phyloP scores from a whole-genome alignment of 2,888 invertebrate genomes.

The Hypomecis atomaria region DNA sequence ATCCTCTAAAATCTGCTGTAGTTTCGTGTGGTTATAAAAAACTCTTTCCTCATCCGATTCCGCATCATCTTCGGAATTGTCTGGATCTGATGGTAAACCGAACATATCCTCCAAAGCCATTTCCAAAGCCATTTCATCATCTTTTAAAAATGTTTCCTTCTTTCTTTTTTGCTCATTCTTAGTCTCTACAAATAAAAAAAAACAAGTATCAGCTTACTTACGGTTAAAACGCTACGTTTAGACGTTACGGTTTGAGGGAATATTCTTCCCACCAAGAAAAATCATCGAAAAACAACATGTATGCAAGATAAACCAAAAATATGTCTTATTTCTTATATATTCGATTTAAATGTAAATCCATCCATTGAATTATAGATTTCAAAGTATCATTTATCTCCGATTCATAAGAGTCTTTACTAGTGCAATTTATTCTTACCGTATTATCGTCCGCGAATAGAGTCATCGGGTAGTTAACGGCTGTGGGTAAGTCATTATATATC shows the following conservation, averaged over 20 bases:
- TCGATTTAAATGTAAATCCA: neutral
- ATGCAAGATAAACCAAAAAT: conserved; percentile 16
- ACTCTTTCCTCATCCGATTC: conserved; percentile 2
- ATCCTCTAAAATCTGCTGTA: conserved; percentile 5
- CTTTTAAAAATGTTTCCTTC: neutral
- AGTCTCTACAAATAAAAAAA: neutral
- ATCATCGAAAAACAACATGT: neutral
- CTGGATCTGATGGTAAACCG: conserved; percentile 5
- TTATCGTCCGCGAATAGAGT: no score
- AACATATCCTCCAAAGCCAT: neutral
- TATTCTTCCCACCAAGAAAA: conserved; percentile 1
- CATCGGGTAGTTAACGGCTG: no score
- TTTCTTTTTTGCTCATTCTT: conserved; percentile 1
- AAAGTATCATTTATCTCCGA: no score
- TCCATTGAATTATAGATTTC: no score
- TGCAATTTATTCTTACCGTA: no score
- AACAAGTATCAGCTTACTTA: neutral
- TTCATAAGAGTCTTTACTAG: no score
- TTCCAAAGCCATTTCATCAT: conserved; percentile 9
- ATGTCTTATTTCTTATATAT: neutral
- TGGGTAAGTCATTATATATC: no score
- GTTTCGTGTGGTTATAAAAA: neutral
- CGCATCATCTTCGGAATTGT: neutral
- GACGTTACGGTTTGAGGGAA: conserved; percentile 7
- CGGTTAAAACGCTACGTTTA: neutral